phyloP scores from a whole-genome alignment of 2,113 vertebrate species.

The Dicaeum eximium region DNA sequence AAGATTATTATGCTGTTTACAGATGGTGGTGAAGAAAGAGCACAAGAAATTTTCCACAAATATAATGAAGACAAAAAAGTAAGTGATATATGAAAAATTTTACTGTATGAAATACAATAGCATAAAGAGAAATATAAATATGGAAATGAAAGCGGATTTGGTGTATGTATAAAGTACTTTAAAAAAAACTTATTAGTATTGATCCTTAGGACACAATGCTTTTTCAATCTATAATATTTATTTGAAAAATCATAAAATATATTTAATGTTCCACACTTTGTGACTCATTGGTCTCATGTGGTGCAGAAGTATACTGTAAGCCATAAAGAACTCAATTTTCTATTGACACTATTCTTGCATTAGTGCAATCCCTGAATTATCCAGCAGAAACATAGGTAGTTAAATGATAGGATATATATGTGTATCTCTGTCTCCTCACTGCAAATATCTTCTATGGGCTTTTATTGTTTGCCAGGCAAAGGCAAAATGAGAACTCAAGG shows the following conservation, averaged over 20 bases:
- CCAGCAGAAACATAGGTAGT: neutral
- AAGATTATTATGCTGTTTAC: constrained; percentile 99
- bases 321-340: neutral
- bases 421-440: neutral
- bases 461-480: neutral
- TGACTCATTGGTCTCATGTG: neutral
- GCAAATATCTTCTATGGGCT: neutral
- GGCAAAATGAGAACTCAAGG: neutral
- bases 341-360: neutral
- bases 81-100: constrained; percentile 20
- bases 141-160: neutral
- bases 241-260: neutral
- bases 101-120: neutral
- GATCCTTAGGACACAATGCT: neutral
- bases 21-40: constrained; percentile 95
- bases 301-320: neutral
- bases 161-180: neutral
- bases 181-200: rapidly evolving
- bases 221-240: neutral
- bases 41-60: constrained; percentile 89
- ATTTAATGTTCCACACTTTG: neutral
- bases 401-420: neutral
- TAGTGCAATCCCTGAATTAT: neutral
- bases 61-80: constrained; percentile 94
- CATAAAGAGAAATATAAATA: neutral